phyloP scores from a whole-genome alignment of 2,888 invertebrate species.

The Phaedon cochleariae region DNA sequence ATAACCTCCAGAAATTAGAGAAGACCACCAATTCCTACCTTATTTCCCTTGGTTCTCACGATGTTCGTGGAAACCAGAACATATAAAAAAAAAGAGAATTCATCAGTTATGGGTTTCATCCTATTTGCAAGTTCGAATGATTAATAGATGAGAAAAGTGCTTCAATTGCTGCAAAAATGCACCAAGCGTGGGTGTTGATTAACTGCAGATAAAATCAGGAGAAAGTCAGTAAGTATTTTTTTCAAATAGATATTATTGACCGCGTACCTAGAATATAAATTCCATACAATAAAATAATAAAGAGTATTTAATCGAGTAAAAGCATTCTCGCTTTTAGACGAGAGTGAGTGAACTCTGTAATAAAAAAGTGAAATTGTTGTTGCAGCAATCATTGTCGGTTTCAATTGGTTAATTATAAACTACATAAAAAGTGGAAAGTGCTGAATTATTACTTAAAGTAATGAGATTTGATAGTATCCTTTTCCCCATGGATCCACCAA shows the following conservation, averaged over 20 bases:
- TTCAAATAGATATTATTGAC: conserved; percentile 11
- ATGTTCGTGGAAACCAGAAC: too few relatives aligned
- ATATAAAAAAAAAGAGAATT: too few relatives aligned
- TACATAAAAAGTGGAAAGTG: neutral
- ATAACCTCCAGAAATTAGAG: too few relatives aligned
- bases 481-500: neutral
- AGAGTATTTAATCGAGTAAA: conserved; percentile 16
- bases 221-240: conserved; percentile 29
- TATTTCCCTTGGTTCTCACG: too few relatives aligned
- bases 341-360: conserved; percentile 19
- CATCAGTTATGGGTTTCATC: too few relatives aligned
- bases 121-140: too few relatives aligned
- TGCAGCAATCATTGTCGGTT: neutral
- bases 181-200: conserved; percentile 36
- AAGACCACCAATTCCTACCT: too few relatives aligned
- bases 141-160: conserved; percentile 2
- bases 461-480: neutral
- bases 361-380: conserved; percentile 28
- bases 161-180: conserved; percentile 1
- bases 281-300: neutral
- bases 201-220: conserved; percentile 34
- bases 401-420: neutral
- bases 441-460: neutral
- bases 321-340: conserved; percentile 12
- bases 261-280: conserved; percentile 6